phyloP scores from a whole-genome alignment of 2,113 vertebrate species.

The Corythoichthys intestinalis region DNA sequence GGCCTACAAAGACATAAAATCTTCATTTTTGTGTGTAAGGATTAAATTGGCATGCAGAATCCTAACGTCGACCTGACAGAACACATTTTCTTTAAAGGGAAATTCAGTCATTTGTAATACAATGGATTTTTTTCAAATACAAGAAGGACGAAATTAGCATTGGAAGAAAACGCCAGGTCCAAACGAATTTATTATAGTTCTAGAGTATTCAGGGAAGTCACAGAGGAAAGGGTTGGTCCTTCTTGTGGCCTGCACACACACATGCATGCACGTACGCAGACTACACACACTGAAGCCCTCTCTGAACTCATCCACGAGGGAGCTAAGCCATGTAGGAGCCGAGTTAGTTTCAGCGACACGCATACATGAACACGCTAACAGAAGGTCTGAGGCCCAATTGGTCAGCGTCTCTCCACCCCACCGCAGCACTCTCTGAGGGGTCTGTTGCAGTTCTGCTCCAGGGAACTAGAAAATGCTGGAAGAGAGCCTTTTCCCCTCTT shows the following conservation, averaged over 20 bases:
- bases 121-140: not conserved
- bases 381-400: slow-evolving; percentile 69
- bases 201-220: not conserved
- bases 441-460: slow-evolving; percentile 73
- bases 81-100: not conserved
- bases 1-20: too few relatives aligned
- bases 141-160: not conserved
- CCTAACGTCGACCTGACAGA: not conserved
- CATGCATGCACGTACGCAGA: slow-evolving; percentile 12
- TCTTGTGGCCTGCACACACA: slow-evolving; percentile 23
- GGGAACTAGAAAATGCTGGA: slow-evolving; percentile 67
- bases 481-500: slow-evolving; percentile 55
- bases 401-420: slow-evolving; percentile 70
- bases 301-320: slow-evolving; percentile 57
- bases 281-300: slow-evolving; percentile 37
- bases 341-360: slow-evolving; percentile 55
- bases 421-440: slow-evolving; percentile 68
- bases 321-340: slow-evolving; percentile 56
- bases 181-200: not conserved
- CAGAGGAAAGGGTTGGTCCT: not conserved
- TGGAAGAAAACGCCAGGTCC: not conserved
- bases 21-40: too few relatives aligned
- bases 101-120: not conserved
- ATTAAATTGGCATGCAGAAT: too few relatives aligned
- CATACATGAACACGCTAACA: slow-evolving; percentile 45